These are phyloP conservation scores for Tethya wilhelma DNA, from an alignment of 37 sponge, comb jelly and placozoan species.

Conservation along the genomic window DNA sequence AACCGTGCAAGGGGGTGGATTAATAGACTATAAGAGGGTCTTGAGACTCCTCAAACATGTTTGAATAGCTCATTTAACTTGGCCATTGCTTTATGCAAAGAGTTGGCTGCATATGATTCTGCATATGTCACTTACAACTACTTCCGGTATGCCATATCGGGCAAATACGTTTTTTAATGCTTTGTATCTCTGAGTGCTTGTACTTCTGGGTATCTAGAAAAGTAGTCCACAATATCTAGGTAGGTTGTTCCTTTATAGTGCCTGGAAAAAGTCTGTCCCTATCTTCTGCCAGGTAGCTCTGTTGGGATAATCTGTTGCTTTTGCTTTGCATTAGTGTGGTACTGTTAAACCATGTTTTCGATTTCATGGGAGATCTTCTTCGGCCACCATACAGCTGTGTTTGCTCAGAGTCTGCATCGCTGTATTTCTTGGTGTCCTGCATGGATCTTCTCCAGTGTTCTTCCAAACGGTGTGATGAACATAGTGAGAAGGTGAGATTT, in stretches of 20 bases:
- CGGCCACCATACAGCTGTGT: slow-evolving; percentile 54
- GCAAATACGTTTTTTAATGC: slow-evolving; percentile 46
- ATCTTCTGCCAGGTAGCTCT: slow-evolving; percentile 39
- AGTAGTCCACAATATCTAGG: slow-evolving; percentile 43
- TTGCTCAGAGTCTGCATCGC: slow-evolving; percentile 14
- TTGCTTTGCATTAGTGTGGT: neutral
- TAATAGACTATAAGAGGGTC: too few relatives aligned
- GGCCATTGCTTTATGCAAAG: too few relatives aligned
- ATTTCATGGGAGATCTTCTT: slow-evolving; percentile 28
- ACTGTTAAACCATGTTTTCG: neutral
- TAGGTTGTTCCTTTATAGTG: slow-evolving; percentile 30
- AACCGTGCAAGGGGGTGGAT: too few relatives aligned
- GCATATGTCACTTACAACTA: slow-evolving; percentile 54
- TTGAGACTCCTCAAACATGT: too few relatives aligned
- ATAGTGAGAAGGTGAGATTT: neutral
- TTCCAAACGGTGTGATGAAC: slow-evolving; percentile 31
- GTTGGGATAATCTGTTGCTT: slow-evolving; percentile 33
- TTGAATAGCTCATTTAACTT: too few relatives aligned
- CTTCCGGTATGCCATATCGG: slow-evolving; percentile 40
- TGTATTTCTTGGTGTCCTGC: slow-evolving; percentile 43
- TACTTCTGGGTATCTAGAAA: slow-evolving; percentile 43
- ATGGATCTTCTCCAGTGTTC: slow-evolving; percentile 42
- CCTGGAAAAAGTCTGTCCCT: slow-evolving; percentile 29
- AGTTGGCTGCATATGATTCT: slow-evolving; percentile 38
- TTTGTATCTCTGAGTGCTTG: slow-evolving; percentile 5